These are phyloP conservation scores for Nyctalus aviator DNA, from an alignment of 2,797 vertebrate genomes.

Conservation along the genomic window DNA sequence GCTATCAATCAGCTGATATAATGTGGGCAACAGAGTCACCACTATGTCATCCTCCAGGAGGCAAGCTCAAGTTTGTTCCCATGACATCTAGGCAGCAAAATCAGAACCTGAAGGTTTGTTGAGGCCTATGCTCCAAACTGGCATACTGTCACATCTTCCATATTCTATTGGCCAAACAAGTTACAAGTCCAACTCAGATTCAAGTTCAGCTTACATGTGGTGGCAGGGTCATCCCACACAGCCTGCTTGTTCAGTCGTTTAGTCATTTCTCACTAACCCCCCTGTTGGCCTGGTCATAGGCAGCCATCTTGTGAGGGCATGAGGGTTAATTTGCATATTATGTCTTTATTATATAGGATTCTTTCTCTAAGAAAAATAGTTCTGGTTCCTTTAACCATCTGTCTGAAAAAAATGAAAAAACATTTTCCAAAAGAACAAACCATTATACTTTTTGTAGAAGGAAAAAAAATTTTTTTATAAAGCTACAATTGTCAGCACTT, in stretches of 20 bases:
- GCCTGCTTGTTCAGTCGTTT: too few species aligned
- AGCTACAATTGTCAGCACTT: not conserved
- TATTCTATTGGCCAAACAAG: not conserved
- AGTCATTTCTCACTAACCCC: too few species aligned
- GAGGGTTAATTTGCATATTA: too few species aligned
- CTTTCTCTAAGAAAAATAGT: not conserved
- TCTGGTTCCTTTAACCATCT: not conserved
- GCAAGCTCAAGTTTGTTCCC: not conserved
- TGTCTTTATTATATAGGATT: not conserved
- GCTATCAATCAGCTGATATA: not conserved
- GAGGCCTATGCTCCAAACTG: not conserved
- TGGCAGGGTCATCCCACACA: too few species aligned
- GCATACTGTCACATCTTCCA: not conserved
- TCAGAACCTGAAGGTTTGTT: not conserved
- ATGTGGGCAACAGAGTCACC: not conserved
- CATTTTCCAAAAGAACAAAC: conserved; percentile 12
- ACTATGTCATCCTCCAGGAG: not conserved
- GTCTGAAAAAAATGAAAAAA: not conserved
- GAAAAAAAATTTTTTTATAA: not conserved
- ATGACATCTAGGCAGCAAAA: not conserved
- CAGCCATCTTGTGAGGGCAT: too few species aligned
- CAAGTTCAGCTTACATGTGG: not conserved
- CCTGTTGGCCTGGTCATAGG: too few species aligned
- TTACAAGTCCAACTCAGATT: not conserved
- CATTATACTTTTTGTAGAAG: not conserved